These are phyloP conservation scores for Fragum whitleyi DNA, from an alignment of 2,888 invertebrate species.

Conservation along the genomic window DNA sequence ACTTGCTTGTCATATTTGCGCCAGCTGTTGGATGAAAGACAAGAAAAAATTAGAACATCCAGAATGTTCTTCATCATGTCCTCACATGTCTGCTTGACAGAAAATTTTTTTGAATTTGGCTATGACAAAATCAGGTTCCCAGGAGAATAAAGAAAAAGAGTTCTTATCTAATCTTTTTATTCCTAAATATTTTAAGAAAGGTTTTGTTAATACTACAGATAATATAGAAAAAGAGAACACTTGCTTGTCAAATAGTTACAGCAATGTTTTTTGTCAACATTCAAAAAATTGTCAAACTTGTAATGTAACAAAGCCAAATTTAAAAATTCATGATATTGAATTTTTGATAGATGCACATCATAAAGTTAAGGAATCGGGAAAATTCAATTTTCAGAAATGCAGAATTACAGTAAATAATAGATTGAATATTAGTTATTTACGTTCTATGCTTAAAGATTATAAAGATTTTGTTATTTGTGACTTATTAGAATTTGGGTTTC, in stretches of 20 bases:
- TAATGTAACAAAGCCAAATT: not conserved
- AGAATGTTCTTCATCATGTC: conserved; percentile 7
- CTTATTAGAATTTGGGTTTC: not conserved
- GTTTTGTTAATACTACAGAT: not conserved
- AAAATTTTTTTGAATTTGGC: not conserved
- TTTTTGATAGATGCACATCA: too few relatives aligned
- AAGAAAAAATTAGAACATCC: not conserved
- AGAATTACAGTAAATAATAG: not conserved
- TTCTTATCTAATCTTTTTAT: too few relatives aligned
- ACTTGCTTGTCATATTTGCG: conserved; percentile 4
- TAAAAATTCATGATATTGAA: not conserved
- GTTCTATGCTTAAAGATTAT: not conserved
- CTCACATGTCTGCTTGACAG: not conserved
- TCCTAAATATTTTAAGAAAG: too few relatives aligned
- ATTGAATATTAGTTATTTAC: conserved; percentile 7
- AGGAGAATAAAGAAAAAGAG: too few relatives aligned
- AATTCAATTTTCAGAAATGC: not conserved
- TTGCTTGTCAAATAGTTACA: too few relatives aligned
- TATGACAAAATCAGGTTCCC: too few relatives aligned
- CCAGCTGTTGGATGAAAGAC: conserved; percentile 3
- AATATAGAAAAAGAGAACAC: too few relatives aligned
- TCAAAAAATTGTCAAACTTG: not conserved
- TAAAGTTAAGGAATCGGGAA: not conserved
- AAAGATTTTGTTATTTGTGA: not conserved
- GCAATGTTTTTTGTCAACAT: not conserved